Conservation (phyloP, 2,113 vertebrate genomes). For the Canis aureus region DNA sequence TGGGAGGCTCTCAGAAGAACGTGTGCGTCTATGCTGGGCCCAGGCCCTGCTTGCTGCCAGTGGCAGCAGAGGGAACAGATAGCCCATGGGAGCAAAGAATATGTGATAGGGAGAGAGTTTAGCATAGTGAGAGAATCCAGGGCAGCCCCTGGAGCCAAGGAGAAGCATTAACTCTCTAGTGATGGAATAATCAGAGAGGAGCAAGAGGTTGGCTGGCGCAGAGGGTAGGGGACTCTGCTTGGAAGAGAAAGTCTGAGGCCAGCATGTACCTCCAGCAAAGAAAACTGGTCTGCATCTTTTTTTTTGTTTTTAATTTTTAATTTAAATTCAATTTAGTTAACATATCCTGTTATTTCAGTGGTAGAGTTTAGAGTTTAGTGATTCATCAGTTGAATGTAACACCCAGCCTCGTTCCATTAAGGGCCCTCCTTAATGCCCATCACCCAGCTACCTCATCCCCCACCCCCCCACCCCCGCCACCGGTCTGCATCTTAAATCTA, state of each 20-base stretch:
- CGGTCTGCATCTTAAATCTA: neutral
- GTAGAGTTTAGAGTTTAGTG: neutral
- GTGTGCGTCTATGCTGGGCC: neutral
- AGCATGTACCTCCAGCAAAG: too few species aligned
- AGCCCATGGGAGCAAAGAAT: neutral
- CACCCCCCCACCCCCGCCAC: neutral
- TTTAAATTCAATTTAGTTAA: neutral
- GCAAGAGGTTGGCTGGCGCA: neutral
- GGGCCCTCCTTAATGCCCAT: neutral
- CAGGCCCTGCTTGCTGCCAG: neutral
- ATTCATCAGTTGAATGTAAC: neutral
- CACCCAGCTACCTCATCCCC: neutral
- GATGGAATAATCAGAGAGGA: neutral
- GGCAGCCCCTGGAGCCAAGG: neutral
- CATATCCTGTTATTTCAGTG: neutral
- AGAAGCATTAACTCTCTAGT: neutral
- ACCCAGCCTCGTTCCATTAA: neutral
- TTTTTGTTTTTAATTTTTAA: neutral
- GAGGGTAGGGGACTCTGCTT: neutral
- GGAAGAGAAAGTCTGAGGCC: neutral
- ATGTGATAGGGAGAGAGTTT: neutral
- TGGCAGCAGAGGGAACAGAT: neutral
- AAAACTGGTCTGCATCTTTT: neutral
- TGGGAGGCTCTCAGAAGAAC: neutral
- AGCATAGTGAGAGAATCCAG: neutral